Percentiles rank a stretch among this genome's conserved stretches.
Evolutionary conservation across 2,113 vertebrate species (phyloP).

Genomic region (Stigmatopora nigra): DNA sequence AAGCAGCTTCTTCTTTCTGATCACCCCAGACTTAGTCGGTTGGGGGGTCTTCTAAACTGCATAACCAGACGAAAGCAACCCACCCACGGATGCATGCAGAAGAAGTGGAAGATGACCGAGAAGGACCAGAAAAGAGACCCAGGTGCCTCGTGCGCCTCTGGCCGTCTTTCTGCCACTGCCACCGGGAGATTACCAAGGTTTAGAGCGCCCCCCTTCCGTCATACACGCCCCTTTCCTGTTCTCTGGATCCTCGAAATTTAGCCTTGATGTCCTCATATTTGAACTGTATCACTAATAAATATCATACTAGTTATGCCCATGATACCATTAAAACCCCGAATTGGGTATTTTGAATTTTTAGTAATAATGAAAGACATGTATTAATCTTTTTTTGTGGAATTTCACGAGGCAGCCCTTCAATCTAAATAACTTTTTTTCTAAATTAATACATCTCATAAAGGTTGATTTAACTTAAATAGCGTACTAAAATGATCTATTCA

Average conservation of each 20-base stretch:
- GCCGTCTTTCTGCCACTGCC: conserved; percentile 40
- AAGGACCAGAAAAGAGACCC: conserved; percentile 22
- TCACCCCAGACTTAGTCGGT: conserved; percentile 25
- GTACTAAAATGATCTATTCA: neutral
- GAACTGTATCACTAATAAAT: neutral
- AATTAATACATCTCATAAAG: neutral
- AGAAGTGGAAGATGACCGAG: too few relatives aligned
- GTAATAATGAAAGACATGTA: neutral
- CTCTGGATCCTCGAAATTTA: neutral
- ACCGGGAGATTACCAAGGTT: conserved; percentile 49
- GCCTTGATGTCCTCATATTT: neutral
- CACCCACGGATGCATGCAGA: neutral
- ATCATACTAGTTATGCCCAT: neutral
- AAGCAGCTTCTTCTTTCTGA: conserved; percentile 40
- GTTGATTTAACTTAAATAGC: neutral
- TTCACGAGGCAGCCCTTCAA: neutral
- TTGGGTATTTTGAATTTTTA: neutral
- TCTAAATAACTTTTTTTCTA: neutral
- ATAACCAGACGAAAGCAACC: neutral
- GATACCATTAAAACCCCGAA: neutral
- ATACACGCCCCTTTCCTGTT: conserved; percentile 1
- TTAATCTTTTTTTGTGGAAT: neutral
- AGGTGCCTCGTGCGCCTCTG: conserved; percentile 38
- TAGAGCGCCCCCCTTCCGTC: conserved; percentile 67
- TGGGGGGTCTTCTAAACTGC: conserved; percentile 49